A percentile compares a stretch with the other conserved stretches of the same genome.
These are phyloP conservation scores for Brachyalestes nurse DNA, from an alignment of 2,797 vertebrate genomes.

Conservation along the genomic window DNA sequence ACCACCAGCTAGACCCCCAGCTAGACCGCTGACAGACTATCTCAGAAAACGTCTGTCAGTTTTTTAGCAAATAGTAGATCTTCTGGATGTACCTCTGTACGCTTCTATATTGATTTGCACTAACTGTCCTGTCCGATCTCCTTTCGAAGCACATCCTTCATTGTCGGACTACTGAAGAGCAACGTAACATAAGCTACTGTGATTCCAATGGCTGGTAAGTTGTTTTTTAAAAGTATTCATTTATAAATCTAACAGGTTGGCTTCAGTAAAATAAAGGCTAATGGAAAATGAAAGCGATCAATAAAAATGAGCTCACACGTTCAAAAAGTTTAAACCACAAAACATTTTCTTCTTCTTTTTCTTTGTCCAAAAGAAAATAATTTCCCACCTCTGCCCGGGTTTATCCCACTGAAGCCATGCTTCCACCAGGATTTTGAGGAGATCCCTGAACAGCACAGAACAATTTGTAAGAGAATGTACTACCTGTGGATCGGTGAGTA, in stretches of 20 bases:
- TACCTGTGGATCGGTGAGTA: conserved; percentile 98
- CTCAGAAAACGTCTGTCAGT: too few species aligned
- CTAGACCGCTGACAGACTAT: too few species aligned
- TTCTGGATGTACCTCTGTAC: neutral
- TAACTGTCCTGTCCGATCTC: neutral
- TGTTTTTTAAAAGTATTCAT: neutral
- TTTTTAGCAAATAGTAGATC: too few species aligned
- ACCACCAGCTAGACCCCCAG: too few species aligned
- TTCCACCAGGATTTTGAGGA: conserved; percentile 99
- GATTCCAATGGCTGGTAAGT: conserved; percentile 38
- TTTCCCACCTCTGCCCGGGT: conserved; percentile 93
- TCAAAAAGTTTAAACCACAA: too few species aligned
- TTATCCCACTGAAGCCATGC: conserved; percentile 95
- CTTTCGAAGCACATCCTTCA: neutral
- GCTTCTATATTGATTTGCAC: neutral
- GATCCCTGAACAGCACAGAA: conserved; percentile 93
- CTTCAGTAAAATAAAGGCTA: neutral
- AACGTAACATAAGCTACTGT: neutral
- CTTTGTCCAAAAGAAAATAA: conserved; percentile 83
- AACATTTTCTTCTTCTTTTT: too few species aligned
- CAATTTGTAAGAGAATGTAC: conserved; percentile 94
- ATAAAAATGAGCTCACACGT: too few species aligned
- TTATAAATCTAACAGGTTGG: neutral
- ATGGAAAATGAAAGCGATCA: too few species aligned
- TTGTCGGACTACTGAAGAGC: neutral